Evolutionary conservation across 2,888 invertebrate species (phyloP).

Genomic region (Pomacea canaliculata): DNA sequence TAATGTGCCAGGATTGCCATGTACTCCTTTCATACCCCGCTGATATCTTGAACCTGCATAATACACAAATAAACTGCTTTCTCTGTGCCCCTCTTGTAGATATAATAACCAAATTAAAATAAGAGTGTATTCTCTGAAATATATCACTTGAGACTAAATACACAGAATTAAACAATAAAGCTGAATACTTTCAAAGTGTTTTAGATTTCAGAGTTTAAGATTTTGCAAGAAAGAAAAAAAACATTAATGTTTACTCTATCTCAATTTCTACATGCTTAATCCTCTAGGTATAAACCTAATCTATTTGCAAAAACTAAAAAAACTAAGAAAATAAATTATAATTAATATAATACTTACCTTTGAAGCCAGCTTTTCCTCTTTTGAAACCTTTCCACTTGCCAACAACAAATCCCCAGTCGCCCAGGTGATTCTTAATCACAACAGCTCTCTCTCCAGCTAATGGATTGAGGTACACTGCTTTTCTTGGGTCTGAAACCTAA

Average conservation of each 20-base stretch:
- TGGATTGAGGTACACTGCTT: conserved; percentile 68
- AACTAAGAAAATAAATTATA: no score
- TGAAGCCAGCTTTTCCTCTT: conserved; percentile 62
- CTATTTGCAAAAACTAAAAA: neutral
- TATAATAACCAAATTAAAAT: no score
- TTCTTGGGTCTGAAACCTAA: conserved; percentile 51
- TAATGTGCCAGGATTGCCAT: conserved; percentile 64
- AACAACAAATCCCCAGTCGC: conserved; percentile 71
- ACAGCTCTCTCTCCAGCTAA: conserved; percentile 71
- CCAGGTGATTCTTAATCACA: conserved; percentile 70
- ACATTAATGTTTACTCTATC: neutral
- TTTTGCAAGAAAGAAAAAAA: neutral
- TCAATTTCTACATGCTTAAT: neutral
- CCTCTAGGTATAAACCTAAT: neutral
- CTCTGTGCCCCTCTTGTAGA: no score
- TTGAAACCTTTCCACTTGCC: conserved; percentile 71
- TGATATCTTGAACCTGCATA: conserved; percentile 30
- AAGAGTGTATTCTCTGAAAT: neutral
- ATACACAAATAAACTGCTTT: neutral
- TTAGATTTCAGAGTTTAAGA: neutral
- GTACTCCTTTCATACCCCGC: conserved; percentile 55
- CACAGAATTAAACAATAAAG: neutral
- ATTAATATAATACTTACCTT: conserved; percentile 41
- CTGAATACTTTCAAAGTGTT: neutral
- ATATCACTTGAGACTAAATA: neutral